These are phyloP conservation scores for Silvanus unidentatus DNA, from an alignment of 2,888 invertebrate genomes.

Conservation along the genomic window DNA sequence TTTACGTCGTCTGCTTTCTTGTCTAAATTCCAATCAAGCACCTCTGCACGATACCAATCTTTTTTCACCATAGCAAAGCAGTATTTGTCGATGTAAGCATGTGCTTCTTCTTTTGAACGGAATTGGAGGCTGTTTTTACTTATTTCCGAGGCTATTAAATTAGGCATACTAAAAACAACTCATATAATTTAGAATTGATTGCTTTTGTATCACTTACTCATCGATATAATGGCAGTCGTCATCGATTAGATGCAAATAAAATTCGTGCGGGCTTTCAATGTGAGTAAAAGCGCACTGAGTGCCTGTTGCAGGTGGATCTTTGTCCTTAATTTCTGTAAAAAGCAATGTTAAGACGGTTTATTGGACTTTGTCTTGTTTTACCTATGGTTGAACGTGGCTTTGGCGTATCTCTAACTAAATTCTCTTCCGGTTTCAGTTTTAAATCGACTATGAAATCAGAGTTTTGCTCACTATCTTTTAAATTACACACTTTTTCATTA, in stretches of 20 bases:
- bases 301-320: slow-evolving; percentile 12
- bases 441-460: too few relatives aligned
- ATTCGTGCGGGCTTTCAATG: slow-evolving; percentile 28
- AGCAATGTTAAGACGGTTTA: too few relatives aligned
- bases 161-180: slow-evolving; percentile 15
- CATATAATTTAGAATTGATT: slow-evolving; percentile 15
- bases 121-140: background rate
- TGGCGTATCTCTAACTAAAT: background rate
- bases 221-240: slow-evolving; percentile 12
- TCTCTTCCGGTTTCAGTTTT: background rate
- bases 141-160: slow-evolving; percentile 6
- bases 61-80: too few relatives aligned
- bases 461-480: too few relatives aligned
- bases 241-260: slow-evolving; percentile 28
- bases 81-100: slow-evolving; percentile 20
- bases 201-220: slow-evolving; percentile 4
- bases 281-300: slow-evolving; percentile 24
- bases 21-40: slow-evolving; percentile 26
- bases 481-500: too few relatives aligned
- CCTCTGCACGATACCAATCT: slow-evolving; percentile 25
- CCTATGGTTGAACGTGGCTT: slow-evolving; percentile 1
- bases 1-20: slow-evolving; percentile 19
- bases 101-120: slow-evolving; percentile 22
- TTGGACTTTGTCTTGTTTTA: too few relatives aligned
- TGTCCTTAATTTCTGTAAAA: slow-evolving; percentile 16